Conservation (phyloP, 2,888 invertebrate species). For the Ommatoiulus sabulosus region DNA sequence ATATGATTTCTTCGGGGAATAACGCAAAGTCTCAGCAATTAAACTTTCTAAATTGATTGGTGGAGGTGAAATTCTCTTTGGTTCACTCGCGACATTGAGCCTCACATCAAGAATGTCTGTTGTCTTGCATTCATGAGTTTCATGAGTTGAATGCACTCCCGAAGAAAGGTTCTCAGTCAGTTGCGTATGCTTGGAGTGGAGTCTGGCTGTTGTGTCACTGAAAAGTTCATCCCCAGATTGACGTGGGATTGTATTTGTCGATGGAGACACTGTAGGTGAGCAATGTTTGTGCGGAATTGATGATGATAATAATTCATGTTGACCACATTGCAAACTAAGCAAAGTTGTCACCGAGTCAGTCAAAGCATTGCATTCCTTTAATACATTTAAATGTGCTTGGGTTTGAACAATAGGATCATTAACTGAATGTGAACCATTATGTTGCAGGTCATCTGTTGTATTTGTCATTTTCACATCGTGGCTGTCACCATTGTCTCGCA, state of each 20-base stretch:
- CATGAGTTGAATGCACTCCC: not conserved
- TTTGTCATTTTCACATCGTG: not conserved
- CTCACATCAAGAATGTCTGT: slow-evolving; percentile 26
- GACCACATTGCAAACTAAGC: not conserved
- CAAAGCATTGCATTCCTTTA: slow-evolving; percentile 9
- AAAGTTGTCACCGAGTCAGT: not conserved
- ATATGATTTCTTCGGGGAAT: not conserved
- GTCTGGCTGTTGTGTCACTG: not conserved
- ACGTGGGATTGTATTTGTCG: not conserved
- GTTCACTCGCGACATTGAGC: not conserved
- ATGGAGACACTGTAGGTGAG: not conserved
- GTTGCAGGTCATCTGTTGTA: not conserved
- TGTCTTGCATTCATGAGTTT: not conserved
- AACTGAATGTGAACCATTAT: not conserved
- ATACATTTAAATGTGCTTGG: not conserved
- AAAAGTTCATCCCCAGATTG: not conserved
- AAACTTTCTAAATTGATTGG: slow-evolving; percentile 24
- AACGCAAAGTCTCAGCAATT: slow-evolving; percentile 26
- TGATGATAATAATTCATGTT: not conserved
- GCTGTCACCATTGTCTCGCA: not conserved
- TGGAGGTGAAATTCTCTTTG: not conserved
- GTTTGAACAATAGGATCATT: not conserved
- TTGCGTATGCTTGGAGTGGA: not conserved
- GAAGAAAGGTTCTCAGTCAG: not conserved
- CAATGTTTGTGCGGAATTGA: not conserved